Evolutionary conservation across 2,113 vertebrate genomes (phyloP).

Genomic region (Neodontobutis hainanensis): DNA sequence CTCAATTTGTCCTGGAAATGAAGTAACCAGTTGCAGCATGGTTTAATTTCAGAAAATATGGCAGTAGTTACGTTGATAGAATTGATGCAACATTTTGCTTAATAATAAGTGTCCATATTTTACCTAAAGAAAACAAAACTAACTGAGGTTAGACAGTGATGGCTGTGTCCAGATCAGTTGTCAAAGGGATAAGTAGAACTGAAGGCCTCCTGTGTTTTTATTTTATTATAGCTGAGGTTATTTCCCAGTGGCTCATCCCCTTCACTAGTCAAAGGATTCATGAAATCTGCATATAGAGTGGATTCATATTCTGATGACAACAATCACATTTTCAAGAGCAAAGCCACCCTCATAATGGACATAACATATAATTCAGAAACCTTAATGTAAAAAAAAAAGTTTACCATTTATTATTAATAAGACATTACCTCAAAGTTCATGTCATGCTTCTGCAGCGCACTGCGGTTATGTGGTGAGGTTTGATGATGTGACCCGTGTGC

Average conservation of each 20-base stretch:
- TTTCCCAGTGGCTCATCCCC: slow-evolving; percentile 53
- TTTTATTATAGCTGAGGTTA: slow-evolving; percentile 59
- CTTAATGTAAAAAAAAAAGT: slow-evolving; percentile 26
- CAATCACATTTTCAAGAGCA: slow-evolving; percentile 29
- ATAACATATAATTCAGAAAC: slow-evolving; percentile 66
- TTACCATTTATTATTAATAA: slow-evolving; percentile 23
- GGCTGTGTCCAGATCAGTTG: slow-evolving; percentile 39
- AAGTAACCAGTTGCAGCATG: neutral
- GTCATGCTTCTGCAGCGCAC: slow-evolving; percentile 21
- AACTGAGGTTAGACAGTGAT: neutral
- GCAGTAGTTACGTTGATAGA: slow-evolving; percentile 23
- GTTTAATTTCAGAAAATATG: slow-evolving; percentile 43
- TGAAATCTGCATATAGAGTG: slow-evolving; percentile 76
- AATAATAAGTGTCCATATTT: too few species aligned
- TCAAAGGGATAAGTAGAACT: slow-evolving; percentile 45
- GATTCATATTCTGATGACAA: slow-evolving; percentile 40
- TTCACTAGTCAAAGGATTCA: slow-evolving; percentile 53
- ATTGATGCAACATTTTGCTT: too few species aligned
- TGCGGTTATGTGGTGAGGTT: neutral
- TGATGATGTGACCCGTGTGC: slow-evolving; percentile 17
- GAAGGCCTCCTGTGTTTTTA: slow-evolving; percentile 57
- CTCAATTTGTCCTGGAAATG: too few species aligned
- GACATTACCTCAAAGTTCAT: slow-evolving; percentile 40
- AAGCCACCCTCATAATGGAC: slow-evolving; percentile 43
- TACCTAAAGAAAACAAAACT: neutral